Evolutionary conservation across 2,797 vertebrate genomes (phyloP).

Genomic region (Argya squamiceps): DNA sequence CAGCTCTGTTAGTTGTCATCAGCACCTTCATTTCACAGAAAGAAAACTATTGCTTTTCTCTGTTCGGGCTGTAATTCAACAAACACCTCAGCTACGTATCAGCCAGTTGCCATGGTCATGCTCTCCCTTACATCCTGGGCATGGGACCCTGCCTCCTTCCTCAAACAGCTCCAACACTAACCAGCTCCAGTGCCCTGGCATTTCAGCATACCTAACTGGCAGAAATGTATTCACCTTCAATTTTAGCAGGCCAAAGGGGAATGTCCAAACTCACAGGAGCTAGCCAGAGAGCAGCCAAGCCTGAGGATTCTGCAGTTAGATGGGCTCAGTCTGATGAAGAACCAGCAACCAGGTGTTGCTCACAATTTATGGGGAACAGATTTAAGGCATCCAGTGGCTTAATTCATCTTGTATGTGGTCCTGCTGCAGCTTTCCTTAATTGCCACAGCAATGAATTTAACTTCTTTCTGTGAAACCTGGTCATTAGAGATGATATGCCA

Average conservation of each 20-base stretch:
- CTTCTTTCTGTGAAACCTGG: neutral
- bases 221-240: neutral
- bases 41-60: neutral
- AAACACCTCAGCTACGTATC: neutral
- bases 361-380: neutral
- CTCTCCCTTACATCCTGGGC: neutral
- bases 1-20: neutral
- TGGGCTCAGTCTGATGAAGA: neutral
- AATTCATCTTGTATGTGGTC: neutral
- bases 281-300: neutral
- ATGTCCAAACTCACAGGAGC: neutral
- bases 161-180: neutral
- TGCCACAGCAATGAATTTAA: neutral
- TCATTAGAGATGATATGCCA: neutral
- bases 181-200: neutral
- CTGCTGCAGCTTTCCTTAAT: neutral
- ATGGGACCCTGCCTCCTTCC: neutral
- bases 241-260: neutral
- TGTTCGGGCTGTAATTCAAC: neutral
- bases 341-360: neutral
- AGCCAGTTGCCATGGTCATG: neutral
- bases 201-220: neutral
- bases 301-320: neutral
- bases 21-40: neutral
- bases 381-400: neutral